phyloP scores from a whole-genome alignment of 2,113 vertebrate genomes.

The Burhinus oedicnemus region DNA sequence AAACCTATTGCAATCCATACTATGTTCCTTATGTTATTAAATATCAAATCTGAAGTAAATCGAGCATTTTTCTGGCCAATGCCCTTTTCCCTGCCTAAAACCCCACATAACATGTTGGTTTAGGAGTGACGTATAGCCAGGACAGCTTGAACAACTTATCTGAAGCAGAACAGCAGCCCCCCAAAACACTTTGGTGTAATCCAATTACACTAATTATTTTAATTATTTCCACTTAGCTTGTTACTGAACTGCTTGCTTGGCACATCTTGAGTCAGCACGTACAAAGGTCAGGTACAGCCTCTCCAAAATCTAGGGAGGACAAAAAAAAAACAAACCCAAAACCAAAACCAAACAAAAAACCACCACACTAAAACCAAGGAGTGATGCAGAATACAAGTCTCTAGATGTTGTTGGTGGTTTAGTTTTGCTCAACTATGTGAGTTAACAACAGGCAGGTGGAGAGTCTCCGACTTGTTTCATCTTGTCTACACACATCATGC shows the following conservation, averaged over 20 bases:
- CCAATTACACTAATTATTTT: constrained; percentile 54
- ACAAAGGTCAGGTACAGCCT: constrained; percentile 27
- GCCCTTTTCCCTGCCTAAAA: background rate
- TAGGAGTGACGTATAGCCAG: background rate
- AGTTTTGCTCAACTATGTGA: background rate
- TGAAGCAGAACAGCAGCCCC: constrained; percentile 18
- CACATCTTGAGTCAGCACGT: constrained; percentile 3
- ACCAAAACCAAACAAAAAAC: no score
- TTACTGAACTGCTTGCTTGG: constrained; percentile 46
- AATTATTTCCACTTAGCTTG: constrained; percentile 55
- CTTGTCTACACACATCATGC: background rate
- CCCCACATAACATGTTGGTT: background rate
- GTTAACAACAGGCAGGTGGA: background rate
- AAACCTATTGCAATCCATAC: background rate
- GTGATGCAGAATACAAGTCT: background rate
- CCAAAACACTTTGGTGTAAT: background rate
- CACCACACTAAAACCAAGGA: background rate
- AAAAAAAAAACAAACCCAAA: background rate
- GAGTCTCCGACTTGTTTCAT: background rate
- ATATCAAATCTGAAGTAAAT: background rate
- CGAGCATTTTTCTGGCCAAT: background rate
- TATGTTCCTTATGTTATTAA: background rate
- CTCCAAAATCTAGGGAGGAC: background rate
- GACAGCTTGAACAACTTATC: background rate
- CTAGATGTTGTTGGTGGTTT: background rate